phyloP scores from a whole-genome alignment of 2,888 invertebrate genomes.

The Biston stratarius region DNA sequence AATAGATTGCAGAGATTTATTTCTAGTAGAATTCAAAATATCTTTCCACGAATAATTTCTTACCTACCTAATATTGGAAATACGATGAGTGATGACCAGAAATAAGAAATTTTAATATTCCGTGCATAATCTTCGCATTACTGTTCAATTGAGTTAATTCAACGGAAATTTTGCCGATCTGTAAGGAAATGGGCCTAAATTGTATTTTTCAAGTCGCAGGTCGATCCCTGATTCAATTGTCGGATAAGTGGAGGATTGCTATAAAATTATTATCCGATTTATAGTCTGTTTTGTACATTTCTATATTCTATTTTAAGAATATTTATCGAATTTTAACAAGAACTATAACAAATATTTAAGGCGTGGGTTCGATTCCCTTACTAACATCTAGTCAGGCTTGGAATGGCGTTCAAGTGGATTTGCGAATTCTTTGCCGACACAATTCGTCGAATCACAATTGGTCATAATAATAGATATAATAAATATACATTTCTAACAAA shows the following conservation, averaged over 20 bases:
- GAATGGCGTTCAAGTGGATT: too few relatives aligned
- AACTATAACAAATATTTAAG: too few relatives aligned
- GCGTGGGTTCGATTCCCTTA: too few relatives aligned
- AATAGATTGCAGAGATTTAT: background rate
- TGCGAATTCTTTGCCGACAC: too few relatives aligned
- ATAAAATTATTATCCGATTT: background rate
- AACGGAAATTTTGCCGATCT: conserved; percentile 31
- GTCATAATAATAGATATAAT: too few relatives aligned
- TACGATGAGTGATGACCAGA: conserved; percentile 38
- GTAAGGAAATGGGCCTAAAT: conserved; percentile 19
- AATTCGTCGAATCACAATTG: too few relatives aligned
- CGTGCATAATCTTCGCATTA: conserved; percentile 23
- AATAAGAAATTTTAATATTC: conserved; percentile 47
- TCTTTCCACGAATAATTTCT: conserved; percentile 1
- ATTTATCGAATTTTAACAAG: too few relatives aligned
- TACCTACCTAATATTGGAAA: conserved; percentile 22
- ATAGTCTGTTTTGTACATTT: background rate
- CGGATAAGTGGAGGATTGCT: background rate
- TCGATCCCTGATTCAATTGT: conserved; percentile 7
- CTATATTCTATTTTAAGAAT: background rate
- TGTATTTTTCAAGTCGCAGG: conserved; percentile 16
- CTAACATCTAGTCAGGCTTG: too few relatives aligned
- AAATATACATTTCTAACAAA: too few relatives aligned
- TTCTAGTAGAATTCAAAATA: conserved; percentile 21
- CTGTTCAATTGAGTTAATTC: conserved; percentile 29